Base-by-base conservation (phyloP, 2,888 invertebrate species). In the Elmis aenea region DNA sequence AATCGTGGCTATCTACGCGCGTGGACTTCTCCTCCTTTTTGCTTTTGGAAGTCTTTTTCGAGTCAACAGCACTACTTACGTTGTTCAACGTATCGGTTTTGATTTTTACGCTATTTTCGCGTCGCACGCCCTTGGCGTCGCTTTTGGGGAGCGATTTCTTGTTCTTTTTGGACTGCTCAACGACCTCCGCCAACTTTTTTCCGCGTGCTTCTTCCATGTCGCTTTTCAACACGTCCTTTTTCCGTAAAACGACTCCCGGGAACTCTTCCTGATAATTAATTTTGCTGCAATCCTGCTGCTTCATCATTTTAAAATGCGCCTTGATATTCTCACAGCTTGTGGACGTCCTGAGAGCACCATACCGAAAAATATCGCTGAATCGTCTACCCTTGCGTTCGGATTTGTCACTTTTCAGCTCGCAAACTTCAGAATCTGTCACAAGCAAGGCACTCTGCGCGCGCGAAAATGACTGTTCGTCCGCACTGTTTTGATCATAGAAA, bases 331-430 rank as follows among this genome's bases (percentile, higher is more conserved):
- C 63, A 12, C 52, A 56, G 38, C 63, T 62, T 22, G 48, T 51
- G 2, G 60, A 52, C 13, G 40, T 38, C 25, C 46, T 54, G 13
- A 54, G 28, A 2, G 48, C 45, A 11, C 54, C 52, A 38, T 52
- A 48, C 16, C 51, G 48, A 45, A 67, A 67, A 21, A 68, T 48
- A 42, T 67, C 67, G 39, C 67, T 68, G 36, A 68, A 60, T 21
- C 67, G 48, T 15, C 65, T 46, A 13, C 57, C 52, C 45, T 58
- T 58, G 29, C 46, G 52, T 52, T 36, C 56, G 43, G 27, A 23
- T 44, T 49, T 49, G 28, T 46, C 45, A 8, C 22, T 11, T 26
- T 40, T 42, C 9, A 15, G 13, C 14, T 27, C 23, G 5, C 14
- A 11, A 12, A 11, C 18, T 22, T 16, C 51, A 12, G 37, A 28